Evolutionary conservation across 2,113 vertebrate genomes (phyloP).

Genomic region (Engraulis encrasicolus): DNA sequence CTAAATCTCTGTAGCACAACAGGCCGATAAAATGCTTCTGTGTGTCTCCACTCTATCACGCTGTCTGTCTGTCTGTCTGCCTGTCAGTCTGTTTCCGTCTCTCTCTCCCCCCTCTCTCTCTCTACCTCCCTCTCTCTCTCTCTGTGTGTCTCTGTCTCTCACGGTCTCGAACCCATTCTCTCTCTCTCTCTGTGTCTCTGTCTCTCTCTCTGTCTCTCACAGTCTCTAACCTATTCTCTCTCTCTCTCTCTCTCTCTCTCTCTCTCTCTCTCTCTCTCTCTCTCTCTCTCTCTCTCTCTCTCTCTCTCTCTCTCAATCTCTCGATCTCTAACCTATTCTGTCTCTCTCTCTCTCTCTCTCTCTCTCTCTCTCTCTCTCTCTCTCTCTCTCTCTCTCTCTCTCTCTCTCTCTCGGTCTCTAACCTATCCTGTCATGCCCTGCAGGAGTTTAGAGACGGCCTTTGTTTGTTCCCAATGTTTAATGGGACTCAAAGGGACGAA

Average conservation of each 20-base stretch:
- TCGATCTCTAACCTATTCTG: not conserved
- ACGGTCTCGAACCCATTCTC: not conserved
- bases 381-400: not conserved
- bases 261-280: not conserved
- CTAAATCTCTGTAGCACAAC: conserved; percentile 5
- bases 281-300: not conserved
- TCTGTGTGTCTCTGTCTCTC: not conserved
- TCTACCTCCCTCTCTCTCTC: not conserved
- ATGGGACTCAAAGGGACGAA: not conserved
- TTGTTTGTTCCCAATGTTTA: not conserved
- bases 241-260: not conserved
- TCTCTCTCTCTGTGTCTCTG: not conserved
- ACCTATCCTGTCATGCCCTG: not conserved
- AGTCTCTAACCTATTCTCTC: not conserved
- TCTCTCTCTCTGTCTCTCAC: not conserved
- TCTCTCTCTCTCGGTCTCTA: conserved; percentile 18
- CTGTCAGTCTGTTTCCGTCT: not conserved
- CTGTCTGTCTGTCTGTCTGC: not conserved
- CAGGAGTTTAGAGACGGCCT: conserved; percentile 2
- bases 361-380: not conserved
- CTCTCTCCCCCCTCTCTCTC: not conserved
- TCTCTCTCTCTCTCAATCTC: not conserved
- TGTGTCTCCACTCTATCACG: not conserved
- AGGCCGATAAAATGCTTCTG: not conserved
- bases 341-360: not conserved